Base-by-base conservation (phyloP, 53 echinoderm and acorn worm species). In the Holothuria scabra region DNA sequence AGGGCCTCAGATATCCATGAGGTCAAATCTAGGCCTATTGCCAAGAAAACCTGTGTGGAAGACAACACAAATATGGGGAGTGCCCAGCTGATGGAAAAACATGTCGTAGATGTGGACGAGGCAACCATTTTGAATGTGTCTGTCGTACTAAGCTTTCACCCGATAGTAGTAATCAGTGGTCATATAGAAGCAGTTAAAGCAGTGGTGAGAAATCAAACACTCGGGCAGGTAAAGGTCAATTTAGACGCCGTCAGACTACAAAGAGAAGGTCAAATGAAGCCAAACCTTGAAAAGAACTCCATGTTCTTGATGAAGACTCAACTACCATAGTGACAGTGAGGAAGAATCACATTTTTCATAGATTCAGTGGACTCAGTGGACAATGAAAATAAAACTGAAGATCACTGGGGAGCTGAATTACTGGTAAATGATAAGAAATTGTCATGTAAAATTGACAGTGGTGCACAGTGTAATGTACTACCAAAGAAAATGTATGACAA, bases 391-490 rank as follows among this genome's bases (percentile, higher is more conserved):
- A 48, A 48, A 48, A 48, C 48, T 48, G 14, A 48, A 10, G 48
- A n/a, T n/a, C n/a, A n/a, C 14, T 48, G 11, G 48, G 12, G 12
- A 48, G 48, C 12, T 12, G 12, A 48, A 12, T 48, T 5, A 48
- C 48, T 13, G 14, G 12, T 48, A 48, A 12, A 13, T 48, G 48
- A 12, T 48, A 83, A 57, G 55, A 66, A 52, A 23, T 56, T 83
- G 4, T 18, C 33, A 83, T 67, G 48, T 23, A 83, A 83, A 21
- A n/a, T 83, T 21, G 56, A 66, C 68, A 52, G 56, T 48, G 68
- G 84, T 30, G 28, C 65, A 32, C 68, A 83, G 24, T 83, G 84
- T 31, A 67, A 83, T 32, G 31, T 52, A 20, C 29, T 52, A 25
- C 67, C 68, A 26, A 56, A 10, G 34, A 23, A 48, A 21, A 49